phyloP scores from a whole-genome alignment of 2,113 vertebrate genomes.

The Orycteropus afer region DNA sequence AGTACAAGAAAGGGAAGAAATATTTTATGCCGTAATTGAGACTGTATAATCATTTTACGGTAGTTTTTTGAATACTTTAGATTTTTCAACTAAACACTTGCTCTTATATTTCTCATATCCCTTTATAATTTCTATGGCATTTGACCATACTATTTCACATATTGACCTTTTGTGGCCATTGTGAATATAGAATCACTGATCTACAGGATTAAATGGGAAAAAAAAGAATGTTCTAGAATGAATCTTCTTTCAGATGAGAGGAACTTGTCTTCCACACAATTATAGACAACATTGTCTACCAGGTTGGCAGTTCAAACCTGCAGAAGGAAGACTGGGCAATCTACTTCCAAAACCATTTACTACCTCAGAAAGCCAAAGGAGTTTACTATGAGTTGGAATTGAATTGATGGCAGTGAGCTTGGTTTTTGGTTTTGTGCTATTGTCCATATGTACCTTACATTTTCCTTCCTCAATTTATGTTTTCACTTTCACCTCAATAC shows the following conservation, averaged over 20 bases:
- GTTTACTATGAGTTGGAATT: too few relatives aligned
- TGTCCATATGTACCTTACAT: background rate
- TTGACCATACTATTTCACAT: background rate
- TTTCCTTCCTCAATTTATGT: background rate
- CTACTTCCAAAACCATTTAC: too few relatives aligned
- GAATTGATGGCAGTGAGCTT: too few relatives aligned
- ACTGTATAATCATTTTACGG: background rate
- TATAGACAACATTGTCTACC: background rate
- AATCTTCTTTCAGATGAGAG: background rate
- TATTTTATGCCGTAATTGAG: rapidly evolving
- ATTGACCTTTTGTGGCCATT: background rate
- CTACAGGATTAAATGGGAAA: background rate
- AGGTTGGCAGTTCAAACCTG: too few relatives aligned
- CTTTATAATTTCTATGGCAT: background rate
- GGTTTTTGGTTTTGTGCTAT: too few relatives aligned
- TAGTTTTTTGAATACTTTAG: background rate
- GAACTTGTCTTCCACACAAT: background rate
- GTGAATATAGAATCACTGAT: background rate
- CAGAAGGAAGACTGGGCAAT: too few relatives aligned
- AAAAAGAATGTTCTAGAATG: background rate
- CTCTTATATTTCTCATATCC: background rate
- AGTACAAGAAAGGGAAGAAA: background rate
- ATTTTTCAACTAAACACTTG: background rate
- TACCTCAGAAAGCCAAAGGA: too few relatives aligned
- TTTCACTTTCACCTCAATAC: background rate